These are phyloP conservation scores for Tuta absoluta DNA, from an alignment of 2,888 invertebrate genomes.

Conservation along the genomic window DNA sequence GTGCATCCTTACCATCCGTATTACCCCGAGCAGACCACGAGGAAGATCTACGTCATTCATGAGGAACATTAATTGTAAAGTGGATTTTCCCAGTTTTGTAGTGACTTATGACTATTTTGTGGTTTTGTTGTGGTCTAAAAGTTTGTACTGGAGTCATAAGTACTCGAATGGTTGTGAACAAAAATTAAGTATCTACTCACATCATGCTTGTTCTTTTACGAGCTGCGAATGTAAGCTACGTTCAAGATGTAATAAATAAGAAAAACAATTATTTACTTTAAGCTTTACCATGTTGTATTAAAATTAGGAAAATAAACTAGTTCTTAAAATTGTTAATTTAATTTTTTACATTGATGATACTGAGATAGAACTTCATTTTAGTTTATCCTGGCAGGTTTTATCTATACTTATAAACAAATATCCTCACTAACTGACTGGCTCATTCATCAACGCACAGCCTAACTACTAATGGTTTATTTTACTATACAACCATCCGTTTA, in stretches of 20 bases:
- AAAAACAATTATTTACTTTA: background rate
- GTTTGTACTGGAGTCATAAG: background rate
- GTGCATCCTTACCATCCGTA: conserved; percentile 74
- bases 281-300: background rate
- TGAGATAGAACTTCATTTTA: too few relatives aligned
- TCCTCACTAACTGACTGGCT: too few relatives aligned
- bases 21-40: conserved; percentile 67
- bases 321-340: too few relatives aligned
- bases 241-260: background rate
- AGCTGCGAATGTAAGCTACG: background rate
- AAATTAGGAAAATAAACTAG: too few relatives aligned
- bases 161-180: background rate
- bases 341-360: too few relatives aligned
- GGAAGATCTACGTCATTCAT: conserved; percentile 60
- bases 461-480: too few relatives aligned
- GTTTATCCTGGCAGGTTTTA: too few relatives aligned
- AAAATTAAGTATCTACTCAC: background rate
- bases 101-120: background rate
- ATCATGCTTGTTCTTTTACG: background rate
- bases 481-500: too few relatives aligned
- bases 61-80: conserved; percentile 10
- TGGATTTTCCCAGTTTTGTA: background rate
- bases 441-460: too few relatives aligned
- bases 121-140: background rate
- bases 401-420: too few relatives aligned